A percentile compares a stretch with the other conserved stretches of the same genome.
Conservation (phyloP, 2,888 invertebrate genomes). For the Rhingia campestris region DNA sequence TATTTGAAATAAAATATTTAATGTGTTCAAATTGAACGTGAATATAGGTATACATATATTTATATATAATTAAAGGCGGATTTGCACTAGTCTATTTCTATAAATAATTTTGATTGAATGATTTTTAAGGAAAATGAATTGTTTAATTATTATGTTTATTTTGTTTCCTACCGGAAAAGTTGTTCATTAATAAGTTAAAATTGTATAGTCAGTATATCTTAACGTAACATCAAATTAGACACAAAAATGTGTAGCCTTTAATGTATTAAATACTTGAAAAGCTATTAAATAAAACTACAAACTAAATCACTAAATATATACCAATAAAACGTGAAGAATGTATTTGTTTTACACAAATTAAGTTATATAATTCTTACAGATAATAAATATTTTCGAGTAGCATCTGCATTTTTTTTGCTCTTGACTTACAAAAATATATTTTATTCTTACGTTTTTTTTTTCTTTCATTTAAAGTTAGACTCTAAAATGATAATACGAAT, state of each 20-base stretch:
- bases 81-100: slow-evolving; percentile 35
- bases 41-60: slow-evolving; percentile 41
- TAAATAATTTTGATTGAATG: slow-evolving; percentile 42
- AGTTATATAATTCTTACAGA: slow-evolving; percentile 4
- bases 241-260: neutral
- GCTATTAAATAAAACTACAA: neutral
- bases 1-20: slow-evolving; percentile 55
- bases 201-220: slow-evolving; percentile 10
- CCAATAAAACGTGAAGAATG: slow-evolving; percentile 1
- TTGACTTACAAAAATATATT: slow-evolving; percentile 53
- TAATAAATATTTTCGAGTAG: slow-evolving; percentile 31
- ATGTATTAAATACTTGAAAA: slow-evolving; percentile 27
- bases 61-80: slow-evolving; percentile 29
- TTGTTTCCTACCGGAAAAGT: neutral
- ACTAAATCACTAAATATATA: slow-evolving; percentile 3
- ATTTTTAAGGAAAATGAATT: slow-evolving; percentile 23
- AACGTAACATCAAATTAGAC: neutral
- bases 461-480: slow-evolving; percentile 29
- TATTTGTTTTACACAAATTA: neutral
- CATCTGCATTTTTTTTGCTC: slow-evolving; percentile 9
- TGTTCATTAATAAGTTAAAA: slow-evolving; percentile 8
- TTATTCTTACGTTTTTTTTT: slow-evolving; percentile 13
- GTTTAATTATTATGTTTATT: slow-evolving; percentile 15
- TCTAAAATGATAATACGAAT: slow-evolving; percentile 37
- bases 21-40: slow-evolving; percentile 37